A percentile compares a stretch with the other conserved stretches of the same genome.
Conservation (phyloP, 2,888 invertebrate genomes). For the Gari tellinella region DNA sequence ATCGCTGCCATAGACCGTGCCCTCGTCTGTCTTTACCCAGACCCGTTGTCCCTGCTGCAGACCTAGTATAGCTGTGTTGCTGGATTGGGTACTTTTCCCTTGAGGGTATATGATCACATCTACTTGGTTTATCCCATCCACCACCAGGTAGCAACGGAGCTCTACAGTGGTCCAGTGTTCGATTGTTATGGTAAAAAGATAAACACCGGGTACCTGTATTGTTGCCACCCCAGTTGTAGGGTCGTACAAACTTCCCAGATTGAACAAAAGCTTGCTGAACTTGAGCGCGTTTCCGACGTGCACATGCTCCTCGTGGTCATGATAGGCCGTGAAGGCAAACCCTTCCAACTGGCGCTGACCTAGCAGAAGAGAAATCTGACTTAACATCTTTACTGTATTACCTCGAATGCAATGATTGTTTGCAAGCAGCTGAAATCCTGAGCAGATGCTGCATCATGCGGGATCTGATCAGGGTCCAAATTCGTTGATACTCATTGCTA, state of each 20-base stretch:
- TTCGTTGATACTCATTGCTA: too few species aligned
- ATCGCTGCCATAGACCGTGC: constrained; percentile 10
- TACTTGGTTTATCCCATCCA: constrained; percentile 8
- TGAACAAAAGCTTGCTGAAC: constrained; percentile 8
- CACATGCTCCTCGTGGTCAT: constrained; percentile 3
- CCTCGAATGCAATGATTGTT: too few species aligned
- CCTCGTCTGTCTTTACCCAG: constrained; percentile 7
- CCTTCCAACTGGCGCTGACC: constrained; percentile 1
- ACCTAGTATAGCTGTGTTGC: constrained; percentile 11
- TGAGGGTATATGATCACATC: constrained; percentile 11
- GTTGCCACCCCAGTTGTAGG: too few species aligned
- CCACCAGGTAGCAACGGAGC: constrained; percentile 1
- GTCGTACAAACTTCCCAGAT: neutral
- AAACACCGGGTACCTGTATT: neutral
- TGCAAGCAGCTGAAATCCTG: too few species aligned
- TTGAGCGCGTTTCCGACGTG: constrained; percentile 1
- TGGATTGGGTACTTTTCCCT: constrained; percentile 5
- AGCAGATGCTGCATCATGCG: too few species aligned
- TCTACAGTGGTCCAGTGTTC: constrained; percentile 17
- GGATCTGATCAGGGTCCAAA: too few species aligned
- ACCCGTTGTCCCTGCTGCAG: neutral
- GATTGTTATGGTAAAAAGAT: constrained; percentile 5
- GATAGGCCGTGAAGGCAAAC: constrained; percentile 13
- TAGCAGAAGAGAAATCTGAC: neutral
- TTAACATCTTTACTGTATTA: too few species aligned